Conservation (phyloP, 1,140 invertebrate genomes). For the Drosophila jambulina region DNA sequence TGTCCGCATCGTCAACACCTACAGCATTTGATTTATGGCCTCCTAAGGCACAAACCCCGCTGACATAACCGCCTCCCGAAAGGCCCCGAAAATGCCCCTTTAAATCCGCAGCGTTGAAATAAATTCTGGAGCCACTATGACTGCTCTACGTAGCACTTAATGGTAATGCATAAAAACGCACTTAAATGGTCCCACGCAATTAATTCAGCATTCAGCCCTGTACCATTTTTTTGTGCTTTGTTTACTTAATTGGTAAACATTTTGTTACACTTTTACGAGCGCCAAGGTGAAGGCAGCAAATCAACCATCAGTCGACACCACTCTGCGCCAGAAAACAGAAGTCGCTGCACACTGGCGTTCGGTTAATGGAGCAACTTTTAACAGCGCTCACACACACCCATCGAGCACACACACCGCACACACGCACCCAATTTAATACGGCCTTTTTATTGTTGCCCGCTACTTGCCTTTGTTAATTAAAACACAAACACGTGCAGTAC, state of each 20-base stretch:
- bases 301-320: conserved; percentile 39
- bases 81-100: conserved; percentile 12
- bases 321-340: conserved; percentile 25
- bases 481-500: conserved; percentile 80
- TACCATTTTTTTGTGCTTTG: conserved; percentile 53
- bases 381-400: conserved; percentile 46
- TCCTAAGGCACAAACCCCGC: conserved; percentile 13
- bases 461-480: conserved; percentile 77
- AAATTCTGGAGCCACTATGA: conserved; percentile 42
- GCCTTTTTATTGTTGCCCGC: conserved; percentile 73
- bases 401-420: conserved; percentile 22
- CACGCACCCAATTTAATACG: conserved; percentile 66
- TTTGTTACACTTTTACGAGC: conserved; percentile 80
- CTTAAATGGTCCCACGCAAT: conserved; percentile 80
- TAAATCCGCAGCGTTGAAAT: conserved; percentile 61
- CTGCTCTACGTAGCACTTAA: conserved; percentile 66
- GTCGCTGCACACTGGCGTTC: conserved; percentile 40
- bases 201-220: conserved; percentile 66
- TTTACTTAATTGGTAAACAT: conserved; percentile 83
- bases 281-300: conserved; percentile 70
- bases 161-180: conserved; percentile 83
- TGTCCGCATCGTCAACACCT: conserved; percentile 70
- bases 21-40: conserved; percentile 67
- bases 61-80: neutral
- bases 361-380: conserved; percentile 65